phyloP scores from a whole-genome alignment of 1,140 invertebrate genomes.

The Zaprionus camerounensis region DNA sequence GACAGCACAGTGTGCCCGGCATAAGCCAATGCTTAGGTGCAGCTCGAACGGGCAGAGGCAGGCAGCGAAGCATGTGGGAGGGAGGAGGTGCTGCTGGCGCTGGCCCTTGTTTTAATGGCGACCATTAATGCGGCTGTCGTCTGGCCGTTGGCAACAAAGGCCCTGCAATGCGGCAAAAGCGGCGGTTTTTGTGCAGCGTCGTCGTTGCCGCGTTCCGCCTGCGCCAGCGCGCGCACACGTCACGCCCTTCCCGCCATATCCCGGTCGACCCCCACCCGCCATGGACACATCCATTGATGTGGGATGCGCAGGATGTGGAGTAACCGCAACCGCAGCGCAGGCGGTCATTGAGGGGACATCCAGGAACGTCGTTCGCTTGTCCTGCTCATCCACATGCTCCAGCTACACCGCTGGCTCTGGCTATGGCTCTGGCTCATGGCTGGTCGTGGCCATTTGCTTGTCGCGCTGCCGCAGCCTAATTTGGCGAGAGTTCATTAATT shows the following conservation, averaged over 20 bases:
- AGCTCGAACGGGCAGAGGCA: not conserved
- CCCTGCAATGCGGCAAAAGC: slow-evolving; percentile 81
- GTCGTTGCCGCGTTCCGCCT: slow-evolving; percentile 42
- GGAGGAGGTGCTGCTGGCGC: not conserved
- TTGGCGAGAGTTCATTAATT: slow-evolving; percentile 83
- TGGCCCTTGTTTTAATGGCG: slow-evolving; percentile 66
- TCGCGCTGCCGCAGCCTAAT: slow-evolving; percentile 79
- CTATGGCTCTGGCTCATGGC: not conserved
- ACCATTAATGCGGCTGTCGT: slow-evolving; percentile 73
- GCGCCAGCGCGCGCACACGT: not conserved
- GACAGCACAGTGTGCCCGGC: not conserved
- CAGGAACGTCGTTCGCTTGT: slow-evolving; percentile 21
- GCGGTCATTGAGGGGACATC: slow-evolving; percentile 50
- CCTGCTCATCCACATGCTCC: not conserved
- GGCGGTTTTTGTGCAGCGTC: slow-evolving; percentile 71
- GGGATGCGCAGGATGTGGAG: not conserved
- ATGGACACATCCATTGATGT: slow-evolving; percentile 2
- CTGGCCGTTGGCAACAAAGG: slow-evolving; percentile 69
- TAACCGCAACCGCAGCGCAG: slow-evolving; percentile 68
- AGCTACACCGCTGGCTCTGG: not conserved
- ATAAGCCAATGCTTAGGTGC: slow-evolving; percentile 25
- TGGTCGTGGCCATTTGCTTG: slow-evolving; percentile 72
- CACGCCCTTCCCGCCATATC: not conserved
- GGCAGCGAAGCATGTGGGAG: not conserved
- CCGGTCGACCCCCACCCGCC: not conserved